Evolutionary conservation across 2,113 vertebrate genomes (phyloP).

Genomic region (Lanius collurio): DNA sequence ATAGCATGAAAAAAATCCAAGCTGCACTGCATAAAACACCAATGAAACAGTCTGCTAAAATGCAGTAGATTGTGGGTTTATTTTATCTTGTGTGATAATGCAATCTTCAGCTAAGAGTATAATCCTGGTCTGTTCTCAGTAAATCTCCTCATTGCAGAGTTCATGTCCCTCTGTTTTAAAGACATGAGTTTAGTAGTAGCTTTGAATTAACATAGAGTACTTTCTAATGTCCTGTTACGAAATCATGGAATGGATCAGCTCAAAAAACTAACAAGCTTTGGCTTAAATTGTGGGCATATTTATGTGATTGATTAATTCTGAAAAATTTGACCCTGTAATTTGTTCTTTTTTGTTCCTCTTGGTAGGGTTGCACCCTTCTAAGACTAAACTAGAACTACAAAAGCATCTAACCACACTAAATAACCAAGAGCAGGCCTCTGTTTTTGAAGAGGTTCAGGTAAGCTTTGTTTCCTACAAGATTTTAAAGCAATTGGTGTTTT

Average conservation of each 20-base stretch:
- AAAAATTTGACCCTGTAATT: neutral
- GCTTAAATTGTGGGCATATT: neutral
- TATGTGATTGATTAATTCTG: neutral
- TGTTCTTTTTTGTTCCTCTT: neutral
- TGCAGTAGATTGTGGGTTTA: neutral
- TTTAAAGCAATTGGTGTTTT: neutral
- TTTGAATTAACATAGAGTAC: neutral
- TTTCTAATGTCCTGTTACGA: neutral
- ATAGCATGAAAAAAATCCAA: neutral
- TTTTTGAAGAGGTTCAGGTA: conserved; percentile 95
- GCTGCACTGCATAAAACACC: neutral
- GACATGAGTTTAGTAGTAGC: neutral
- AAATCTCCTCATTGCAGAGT: conserved; percentile 16
- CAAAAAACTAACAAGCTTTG: neutral
- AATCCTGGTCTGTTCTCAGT: conserved; percentile 27
- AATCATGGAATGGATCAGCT: neutral
- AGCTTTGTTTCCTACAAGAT: neutral
- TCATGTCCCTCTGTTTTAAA: conserved; percentile 12
- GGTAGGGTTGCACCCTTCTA: conserved; percentile 87
- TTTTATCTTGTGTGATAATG: conserved; percentile 13
- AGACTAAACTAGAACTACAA: conserved; percentile 93
- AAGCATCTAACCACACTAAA: conserved; percentile 90
- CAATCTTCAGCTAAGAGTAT: conserved; percentile 43
- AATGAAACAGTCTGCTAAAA: neutral
- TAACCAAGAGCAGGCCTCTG: conserved; percentile 87